phyloP scores from a whole-genome alignment of 2,888 invertebrate genomes.

The Cerceris rybyensis region DNA sequence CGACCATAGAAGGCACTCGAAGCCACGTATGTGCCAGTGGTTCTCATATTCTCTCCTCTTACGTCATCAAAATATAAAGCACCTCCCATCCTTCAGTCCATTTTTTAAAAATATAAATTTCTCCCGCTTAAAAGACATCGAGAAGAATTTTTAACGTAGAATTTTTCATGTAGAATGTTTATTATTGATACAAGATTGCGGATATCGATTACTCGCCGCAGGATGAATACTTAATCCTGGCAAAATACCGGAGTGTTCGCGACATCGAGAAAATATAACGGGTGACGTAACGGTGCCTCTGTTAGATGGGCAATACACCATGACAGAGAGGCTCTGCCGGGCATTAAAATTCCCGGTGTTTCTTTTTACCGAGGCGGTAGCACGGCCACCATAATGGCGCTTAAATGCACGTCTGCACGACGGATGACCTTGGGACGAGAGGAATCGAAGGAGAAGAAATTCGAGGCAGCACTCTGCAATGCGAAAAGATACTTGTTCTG shows the following conservation, averaged over 20 bases:
- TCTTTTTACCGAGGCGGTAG: conserved; percentile 34
- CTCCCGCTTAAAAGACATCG: background rate
- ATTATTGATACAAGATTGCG: background rate
- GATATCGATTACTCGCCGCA: conserved; percentile 14
- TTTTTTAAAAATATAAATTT: too few relatives aligned
- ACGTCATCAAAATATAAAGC: too few relatives aligned
- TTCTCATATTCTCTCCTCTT: background rate
- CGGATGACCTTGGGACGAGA: conserved; percentile 32
- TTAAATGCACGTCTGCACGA: conserved; percentile 28
- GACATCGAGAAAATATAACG: conserved; percentile 61
- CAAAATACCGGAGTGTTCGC: conserved; percentile 12
- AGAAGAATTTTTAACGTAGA: conserved; percentile 26
- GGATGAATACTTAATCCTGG: conserved; percentile 25
- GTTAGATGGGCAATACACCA: conserved; percentile 58
- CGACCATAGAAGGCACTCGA: too few relatives aligned
- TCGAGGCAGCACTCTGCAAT: background rate
- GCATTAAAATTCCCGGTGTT: conserved; percentile 54
- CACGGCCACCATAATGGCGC: conserved; percentile 38
- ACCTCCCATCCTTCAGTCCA: too few relatives aligned
- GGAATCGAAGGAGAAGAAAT: conserved; percentile 3
- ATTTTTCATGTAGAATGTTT: background rate
- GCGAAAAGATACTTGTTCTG: too few relatives aligned
- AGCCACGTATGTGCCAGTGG: background rate
- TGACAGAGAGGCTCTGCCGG: conserved; percentile 58
- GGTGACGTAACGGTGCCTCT: conserved; percentile 63